Percentiles rank a stretch among this genome's conserved stretches.
Evolutionary conservation across 2,113 vertebrate genomes (phyloP).

Genomic region (Charadrius vociferus): DNA sequence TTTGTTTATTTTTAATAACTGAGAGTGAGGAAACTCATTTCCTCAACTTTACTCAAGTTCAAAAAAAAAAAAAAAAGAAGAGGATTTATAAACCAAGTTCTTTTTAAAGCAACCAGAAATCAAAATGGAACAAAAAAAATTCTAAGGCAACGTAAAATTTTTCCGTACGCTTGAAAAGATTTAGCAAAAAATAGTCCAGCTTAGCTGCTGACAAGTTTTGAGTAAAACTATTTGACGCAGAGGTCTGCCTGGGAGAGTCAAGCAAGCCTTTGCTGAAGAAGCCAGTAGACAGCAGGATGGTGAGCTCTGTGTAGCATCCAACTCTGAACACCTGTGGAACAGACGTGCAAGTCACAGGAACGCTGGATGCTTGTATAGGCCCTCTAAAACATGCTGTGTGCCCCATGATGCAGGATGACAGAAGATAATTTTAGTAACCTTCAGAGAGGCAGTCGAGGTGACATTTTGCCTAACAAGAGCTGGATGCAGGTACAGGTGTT

Average conservation of each 20-base stretch:
- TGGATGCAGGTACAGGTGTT: not conserved
- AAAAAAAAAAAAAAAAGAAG: not conserved
- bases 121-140: not conserved
- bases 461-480: not conserved
- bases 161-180: not conserved
- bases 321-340: fast-evolving
- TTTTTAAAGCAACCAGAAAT: not conserved
- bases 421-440: not conserved
- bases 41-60: not conserved
- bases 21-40: not conserved
- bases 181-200: not conserved
- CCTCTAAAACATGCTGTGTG: not conserved
- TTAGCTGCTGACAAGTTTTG: not conserved
- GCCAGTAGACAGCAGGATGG: fast-evolving
- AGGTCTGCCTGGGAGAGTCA: not conserved
- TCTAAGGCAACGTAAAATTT: not conserved
- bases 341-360: fast-evolving
- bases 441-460: not conserved
- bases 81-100: not conserved
- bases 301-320: not conserved
- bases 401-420: fast-evolving
- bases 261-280: not conserved
- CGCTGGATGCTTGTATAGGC: fast-evolving
- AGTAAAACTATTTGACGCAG: fast-evolving
- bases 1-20: not conserved